Evolutionary conservation across 1,140 invertebrate species (phyloP), one percentile per base, ranked within the genome.

Genomic region (Penaeus indicus): DNA sequence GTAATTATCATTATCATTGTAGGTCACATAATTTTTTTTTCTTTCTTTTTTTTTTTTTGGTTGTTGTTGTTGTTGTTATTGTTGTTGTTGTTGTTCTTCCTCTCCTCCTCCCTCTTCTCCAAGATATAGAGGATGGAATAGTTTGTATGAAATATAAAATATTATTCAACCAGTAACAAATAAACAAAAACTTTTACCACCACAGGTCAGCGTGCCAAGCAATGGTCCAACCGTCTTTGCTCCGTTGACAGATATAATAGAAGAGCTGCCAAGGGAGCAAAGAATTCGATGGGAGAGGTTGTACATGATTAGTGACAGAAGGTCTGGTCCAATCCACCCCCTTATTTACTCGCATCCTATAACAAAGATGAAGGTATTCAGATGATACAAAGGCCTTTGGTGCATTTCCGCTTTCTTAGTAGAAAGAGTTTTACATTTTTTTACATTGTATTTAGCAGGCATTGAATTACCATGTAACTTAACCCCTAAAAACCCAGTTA

Each of bases 291-390:
- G 93, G 93, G 92, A 94, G 80, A 90, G 92, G 72, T 90, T 93
- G 32, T 94, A 93, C 92, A 93, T 94, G 92, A 90, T 93, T 0
- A 93, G 92, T 91, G 92, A 94, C 85, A 90, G 92, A 19, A 90
- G 92, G 38, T 89, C 89, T 21, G 92, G 92, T 22, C 90, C 92
- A 1, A 81, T 93, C n/a, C 93, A 94, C 91, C 93, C 93, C 21
- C 82, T 94, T 5, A 93, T 94, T 54, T 94, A 94, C 89, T 86
- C 89, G 27, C 89, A 90, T 82, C 89, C 89, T 54, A 10, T 90
- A 1, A 91, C 91, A 32, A 90, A 90, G 78, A 90, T 83, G 54
- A 90, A 90, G 80, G 89, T 83, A 69, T 47, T 47, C 47, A 47
- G 11, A 47, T 10, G 47, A 47, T 47, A 4, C 11, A 47, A 47